A percentile compares a stretch with the other conserved stretches of the same genome.
Evolutionary conservation across 2,797 vertebrate genomes (phyloP).

Genomic region (Myripristis jacobus): DNA sequence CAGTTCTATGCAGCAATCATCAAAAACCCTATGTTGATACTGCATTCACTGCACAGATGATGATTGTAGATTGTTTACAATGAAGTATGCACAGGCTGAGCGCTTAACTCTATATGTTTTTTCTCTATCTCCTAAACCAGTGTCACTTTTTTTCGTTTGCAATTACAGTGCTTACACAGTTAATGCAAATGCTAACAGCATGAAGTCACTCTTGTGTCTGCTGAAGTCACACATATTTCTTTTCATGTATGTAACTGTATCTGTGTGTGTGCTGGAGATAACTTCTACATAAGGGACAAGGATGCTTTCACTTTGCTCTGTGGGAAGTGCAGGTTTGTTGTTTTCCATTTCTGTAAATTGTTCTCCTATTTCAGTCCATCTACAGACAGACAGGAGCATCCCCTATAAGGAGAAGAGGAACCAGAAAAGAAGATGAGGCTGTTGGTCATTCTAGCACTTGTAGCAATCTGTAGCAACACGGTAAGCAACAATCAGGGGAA

Average conservation of each 20-base stretch:
- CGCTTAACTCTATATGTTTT: too few relatives aligned
- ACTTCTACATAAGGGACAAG: slow-evolving; percentile 43
- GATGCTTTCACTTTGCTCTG: not conserved
- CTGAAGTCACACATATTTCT: slow-evolving; percentile 11
- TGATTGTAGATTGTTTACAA: slow-evolving; percentile 38
- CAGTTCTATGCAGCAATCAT: slow-evolving; percentile 28
- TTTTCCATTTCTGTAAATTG: slow-evolving; percentile 46
- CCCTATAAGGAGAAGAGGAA: slow-evolving; percentile 59
- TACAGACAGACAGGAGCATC: slow-evolving; percentile 53
- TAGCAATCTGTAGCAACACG: slow-evolving; percentile 40
- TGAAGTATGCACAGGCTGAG: slow-evolving; percentile 29
- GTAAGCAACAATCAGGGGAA: slow-evolving; percentile 65
- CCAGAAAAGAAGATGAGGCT: slow-evolving; percentile 68
- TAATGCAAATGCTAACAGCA: too few relatives aligned
- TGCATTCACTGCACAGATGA: slow-evolving; percentile 39
- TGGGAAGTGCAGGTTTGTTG: not conserved
- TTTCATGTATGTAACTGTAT: too few relatives aligned
- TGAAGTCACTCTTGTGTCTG: not conserved
- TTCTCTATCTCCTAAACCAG: too few relatives aligned
- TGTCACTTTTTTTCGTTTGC: too few relatives aligned
- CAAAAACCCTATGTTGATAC: slow-evolving; percentile 36
- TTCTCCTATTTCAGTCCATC: slow-evolving; percentile 5
- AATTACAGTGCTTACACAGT: slow-evolving; percentile 8
- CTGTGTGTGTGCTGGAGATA: not conserved
- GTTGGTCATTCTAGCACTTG: slow-evolving; percentile 63